Evolutionary conservation across 1,140 invertebrate genomes (phyloP).

Genomic region (Musca vetustissima): DNA sequence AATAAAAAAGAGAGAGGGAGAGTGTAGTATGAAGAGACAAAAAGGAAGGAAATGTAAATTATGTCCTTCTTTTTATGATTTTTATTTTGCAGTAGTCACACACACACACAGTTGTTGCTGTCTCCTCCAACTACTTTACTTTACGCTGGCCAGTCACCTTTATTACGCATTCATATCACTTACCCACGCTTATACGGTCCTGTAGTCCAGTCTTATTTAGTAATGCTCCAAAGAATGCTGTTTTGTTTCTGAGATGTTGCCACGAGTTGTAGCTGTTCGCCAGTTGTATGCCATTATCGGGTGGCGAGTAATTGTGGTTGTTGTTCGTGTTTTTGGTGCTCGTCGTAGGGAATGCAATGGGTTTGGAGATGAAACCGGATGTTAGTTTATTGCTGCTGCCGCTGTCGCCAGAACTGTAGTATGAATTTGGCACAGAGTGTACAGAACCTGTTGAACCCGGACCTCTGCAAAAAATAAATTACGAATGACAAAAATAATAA

Average conservation of each 20-base stretch:
- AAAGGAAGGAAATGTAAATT: conserved; percentile 1
- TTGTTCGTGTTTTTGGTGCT: background rate
- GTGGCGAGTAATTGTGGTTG: background rate
- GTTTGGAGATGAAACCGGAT: conserved; percentile 26
- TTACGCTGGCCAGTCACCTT: background rate
- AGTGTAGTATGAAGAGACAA: no score
- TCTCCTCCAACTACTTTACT: no score
- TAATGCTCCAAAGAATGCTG: conserved; percentile 23
- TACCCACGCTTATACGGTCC: conserved; percentile 49
- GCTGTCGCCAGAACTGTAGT: background rate
- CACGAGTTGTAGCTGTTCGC: conserved; percentile 44
- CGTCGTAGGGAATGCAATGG: conserved; percentile 24
- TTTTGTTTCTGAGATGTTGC: conserved; percentile 25
- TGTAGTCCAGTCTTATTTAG: conserved; percentile 24
- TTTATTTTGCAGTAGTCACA: background rate
- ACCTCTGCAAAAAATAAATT: conserved; percentile 29
- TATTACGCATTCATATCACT: conserved; percentile 27
- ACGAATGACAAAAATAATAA: background rate
- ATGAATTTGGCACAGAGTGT: background rate
- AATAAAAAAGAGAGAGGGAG: background rate
- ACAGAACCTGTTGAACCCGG: conserved; percentile 32
- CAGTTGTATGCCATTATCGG: conserved; percentile 33
- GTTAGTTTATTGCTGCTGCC: conserved; percentile 7
- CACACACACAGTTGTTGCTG: no score
- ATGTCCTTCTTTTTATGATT: background rate